phyloP scores from a whole-genome alignment of 2,797 vertebrate species.

The Siniperca undulata region DNA sequence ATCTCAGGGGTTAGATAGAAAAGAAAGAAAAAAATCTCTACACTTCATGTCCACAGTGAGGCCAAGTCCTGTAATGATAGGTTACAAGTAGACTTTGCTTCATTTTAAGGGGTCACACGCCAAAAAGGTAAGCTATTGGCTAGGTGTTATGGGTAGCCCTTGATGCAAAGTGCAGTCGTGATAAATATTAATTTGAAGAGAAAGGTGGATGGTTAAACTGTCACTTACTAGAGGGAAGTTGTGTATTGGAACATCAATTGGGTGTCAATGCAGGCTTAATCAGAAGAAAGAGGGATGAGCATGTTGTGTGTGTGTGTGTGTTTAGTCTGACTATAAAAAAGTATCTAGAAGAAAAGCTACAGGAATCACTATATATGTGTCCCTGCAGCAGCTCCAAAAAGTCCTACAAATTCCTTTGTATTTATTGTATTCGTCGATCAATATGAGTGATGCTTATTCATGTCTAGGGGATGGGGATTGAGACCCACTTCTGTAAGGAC shows the following conservation, averaged over 20 bases:
- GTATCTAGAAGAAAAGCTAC: not conserved
- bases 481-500: too few relatives aligned
- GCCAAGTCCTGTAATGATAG: not conserved
- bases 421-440: constrained; percentile 17
- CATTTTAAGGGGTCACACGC: not conserved
- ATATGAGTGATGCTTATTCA: not conserved
- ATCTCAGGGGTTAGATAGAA: not conserved
- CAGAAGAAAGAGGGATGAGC: not conserved
- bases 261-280: not conserved
- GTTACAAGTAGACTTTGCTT: not conserved
- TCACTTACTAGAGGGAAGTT: not conserved
- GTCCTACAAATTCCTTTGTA: not conserved
- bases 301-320: not conserved
- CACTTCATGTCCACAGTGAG: not conserved
- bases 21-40: not conserved
- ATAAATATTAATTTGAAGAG: not conserved
- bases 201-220: not conserved
- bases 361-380: not conserved
- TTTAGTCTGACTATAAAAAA: not conserved
- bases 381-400: not conserved
- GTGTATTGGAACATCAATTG: too few relatives aligned
- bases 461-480: too few relatives aligned
- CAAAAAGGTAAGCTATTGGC: not conserved
- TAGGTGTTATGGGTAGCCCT: not conserved
- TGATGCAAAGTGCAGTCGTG: not conserved